A percentile compares a stretch with the other conserved stretches of the same genome.
Evolutionary conservation across 2,113 vertebrate genomes (phyloP).

Genomic region (Delphinus delphis): DNA sequence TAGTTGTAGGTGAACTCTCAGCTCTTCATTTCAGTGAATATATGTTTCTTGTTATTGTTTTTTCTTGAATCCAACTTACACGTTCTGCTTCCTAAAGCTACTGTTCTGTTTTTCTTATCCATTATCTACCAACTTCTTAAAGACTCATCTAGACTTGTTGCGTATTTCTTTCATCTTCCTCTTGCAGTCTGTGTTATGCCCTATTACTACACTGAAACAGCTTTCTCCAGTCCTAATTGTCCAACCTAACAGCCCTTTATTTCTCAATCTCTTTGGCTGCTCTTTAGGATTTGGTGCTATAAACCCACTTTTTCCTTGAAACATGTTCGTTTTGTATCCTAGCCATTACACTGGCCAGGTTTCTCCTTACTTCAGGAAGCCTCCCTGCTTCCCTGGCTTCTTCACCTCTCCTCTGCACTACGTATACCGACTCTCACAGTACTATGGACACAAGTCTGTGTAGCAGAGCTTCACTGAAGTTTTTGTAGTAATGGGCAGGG

Average conservation of each 20-base stretch:
- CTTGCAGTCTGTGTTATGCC: background rate
- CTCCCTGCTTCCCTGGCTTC: background rate
- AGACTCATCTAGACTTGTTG: background rate
- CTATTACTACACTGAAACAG: background rate
- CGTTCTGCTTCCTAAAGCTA: background rate
- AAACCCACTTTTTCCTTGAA: background rate
- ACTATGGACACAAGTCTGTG: background rate
- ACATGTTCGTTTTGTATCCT: background rate
- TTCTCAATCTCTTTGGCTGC: background rate
- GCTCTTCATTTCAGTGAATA: background rate
- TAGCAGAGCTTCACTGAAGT: background rate
- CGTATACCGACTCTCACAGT: background rate
- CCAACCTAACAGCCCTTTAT: background rate
- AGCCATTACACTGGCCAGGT: background rate
- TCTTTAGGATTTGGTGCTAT: background rate
- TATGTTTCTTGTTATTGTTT: background rate
- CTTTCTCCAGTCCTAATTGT: background rate
- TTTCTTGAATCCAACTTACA: background rate
- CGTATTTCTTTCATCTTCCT: background rate
- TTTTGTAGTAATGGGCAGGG: background rate
- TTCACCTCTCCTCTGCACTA: background rate
- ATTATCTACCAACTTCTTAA: background rate
- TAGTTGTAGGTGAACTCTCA: background rate
- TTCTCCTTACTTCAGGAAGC: background rate
- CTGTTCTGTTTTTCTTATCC: background rate